These are phyloP conservation scores for Periparus ater DNA, from an alignment of 2,797 vertebrate genomes.

Conservation along the genomic window DNA sequence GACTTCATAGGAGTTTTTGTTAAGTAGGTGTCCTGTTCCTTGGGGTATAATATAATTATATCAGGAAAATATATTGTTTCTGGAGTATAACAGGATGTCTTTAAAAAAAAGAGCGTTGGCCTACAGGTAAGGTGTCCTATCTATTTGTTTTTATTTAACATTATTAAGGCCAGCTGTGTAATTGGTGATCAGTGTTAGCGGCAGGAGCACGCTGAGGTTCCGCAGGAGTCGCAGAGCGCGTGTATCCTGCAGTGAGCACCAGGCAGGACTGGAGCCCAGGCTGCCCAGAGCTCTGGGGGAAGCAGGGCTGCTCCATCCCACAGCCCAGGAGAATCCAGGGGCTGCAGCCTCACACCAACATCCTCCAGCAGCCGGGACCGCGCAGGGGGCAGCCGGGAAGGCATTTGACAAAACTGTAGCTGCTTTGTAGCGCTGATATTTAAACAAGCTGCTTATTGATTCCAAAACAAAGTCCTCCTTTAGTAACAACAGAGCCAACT, in stretches of 20 bases:
- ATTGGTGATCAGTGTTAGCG: neutral
- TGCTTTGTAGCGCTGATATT: constrained; percentile 55
- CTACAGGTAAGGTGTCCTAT: neutral
- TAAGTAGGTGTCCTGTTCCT: constrained; percentile 9
- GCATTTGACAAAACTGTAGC: constrained; percentile 19
- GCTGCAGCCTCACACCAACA: neutral
- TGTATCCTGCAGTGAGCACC: accelerated
- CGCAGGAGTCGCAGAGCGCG: neutral
- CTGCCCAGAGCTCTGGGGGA: neutral
- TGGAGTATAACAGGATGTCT: neutral
- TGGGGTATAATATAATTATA: constrained; percentile 10
- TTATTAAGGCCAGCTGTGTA: neutral
- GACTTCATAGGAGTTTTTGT: neutral
- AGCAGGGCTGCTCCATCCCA: neutral
- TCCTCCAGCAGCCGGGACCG: neutral
- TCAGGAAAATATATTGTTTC: neutral
- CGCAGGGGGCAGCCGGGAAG: neutral
- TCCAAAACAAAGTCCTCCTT: constrained; percentile 57
- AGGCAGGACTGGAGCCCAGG: accelerated
- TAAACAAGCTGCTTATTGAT: constrained; percentile 60
- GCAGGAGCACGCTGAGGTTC: neutral
- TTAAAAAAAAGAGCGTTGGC: neutral
- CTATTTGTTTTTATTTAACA: neutral
- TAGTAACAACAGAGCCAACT: constrained; percentile 27
- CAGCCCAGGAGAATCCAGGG: neutral